These are phyloP conservation scores for Gonocerus acuteangulatus DNA, from an alignment of 2,888 invertebrate genomes.

Conservation along the genomic window DNA sequence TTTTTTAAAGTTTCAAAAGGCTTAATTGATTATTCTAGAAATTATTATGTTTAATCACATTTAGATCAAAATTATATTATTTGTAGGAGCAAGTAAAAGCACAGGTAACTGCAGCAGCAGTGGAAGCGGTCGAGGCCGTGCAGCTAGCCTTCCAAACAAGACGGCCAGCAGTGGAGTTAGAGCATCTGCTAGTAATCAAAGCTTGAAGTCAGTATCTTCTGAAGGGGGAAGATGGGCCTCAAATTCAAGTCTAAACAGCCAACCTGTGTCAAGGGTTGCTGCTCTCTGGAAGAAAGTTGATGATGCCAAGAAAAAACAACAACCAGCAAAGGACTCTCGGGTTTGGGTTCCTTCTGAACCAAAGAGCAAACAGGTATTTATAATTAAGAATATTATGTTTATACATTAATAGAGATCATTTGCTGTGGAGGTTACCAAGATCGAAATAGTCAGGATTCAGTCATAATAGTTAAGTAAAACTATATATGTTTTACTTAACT, in stretches of 20 bases:
- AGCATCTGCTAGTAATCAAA: slow-evolving; percentile 39
- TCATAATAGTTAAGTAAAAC: no score
- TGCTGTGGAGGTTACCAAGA: no score
- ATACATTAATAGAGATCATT: no score
- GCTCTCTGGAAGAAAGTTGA: slow-evolving; percentile 73
- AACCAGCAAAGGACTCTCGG: slow-evolving; percentile 51
- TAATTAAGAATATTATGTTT: no score
- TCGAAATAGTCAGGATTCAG: no score
- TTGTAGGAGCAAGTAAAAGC: slow-evolving; percentile 31
- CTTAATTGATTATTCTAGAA: no score
- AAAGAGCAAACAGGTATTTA: slow-evolving; percentile 32
- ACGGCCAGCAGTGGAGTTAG: slow-evolving; percentile 35
- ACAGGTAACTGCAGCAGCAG: slow-evolving; percentile 25
- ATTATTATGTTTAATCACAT: no score
- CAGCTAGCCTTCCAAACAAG: slow-evolving; percentile 37
- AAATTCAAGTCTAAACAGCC: slow-evolving; percentile 53
- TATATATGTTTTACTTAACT: no score
- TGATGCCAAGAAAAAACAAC: slow-evolving; percentile 53
- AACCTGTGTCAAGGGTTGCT: slow-evolving; percentile 65
- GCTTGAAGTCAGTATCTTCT: slow-evolving; percentile 36
- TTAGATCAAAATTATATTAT: no score
- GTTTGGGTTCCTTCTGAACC: slow-evolving; percentile 49
- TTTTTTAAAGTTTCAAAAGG: no score
- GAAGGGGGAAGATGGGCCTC: slow-evolving; percentile 50
- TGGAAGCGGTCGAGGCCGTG: slow-evolving; percentile 34